These are phyloP conservation scores for Schlechtendalia chinensis DNA, from an alignment of 1,140 invertebrate species.

Conservation along the genomic window DNA sequence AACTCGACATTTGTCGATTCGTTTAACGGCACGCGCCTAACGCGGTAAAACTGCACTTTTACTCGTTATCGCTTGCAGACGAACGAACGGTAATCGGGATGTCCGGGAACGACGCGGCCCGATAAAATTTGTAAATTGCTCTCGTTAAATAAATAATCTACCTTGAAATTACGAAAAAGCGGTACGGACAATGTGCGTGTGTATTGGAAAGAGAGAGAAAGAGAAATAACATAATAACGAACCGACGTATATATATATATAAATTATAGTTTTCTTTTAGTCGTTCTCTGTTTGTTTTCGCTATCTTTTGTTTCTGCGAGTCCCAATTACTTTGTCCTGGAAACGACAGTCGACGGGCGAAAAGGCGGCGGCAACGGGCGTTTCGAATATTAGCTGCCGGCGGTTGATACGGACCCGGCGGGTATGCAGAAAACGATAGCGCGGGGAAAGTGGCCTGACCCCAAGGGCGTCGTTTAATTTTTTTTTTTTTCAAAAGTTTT, in stretches of 20 bases:
- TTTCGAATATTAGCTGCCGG: constrained; percentile 33
- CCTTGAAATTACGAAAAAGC: neutral
- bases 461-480: constrained; percentile 41
- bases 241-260: neutral
- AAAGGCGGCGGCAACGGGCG: neutral
- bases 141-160: constrained; percentile 6
- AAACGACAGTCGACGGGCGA: neutral
- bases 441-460: constrained; percentile 27
- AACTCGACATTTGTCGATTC: no score
- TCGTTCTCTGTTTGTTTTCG: neutral
- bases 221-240: constrained; percentile 11
- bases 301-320: constrained; percentile 33
- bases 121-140: neutral
- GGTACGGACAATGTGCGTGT: neutral
- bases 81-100: no score
- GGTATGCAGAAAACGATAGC: neutral
- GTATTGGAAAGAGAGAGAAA: neutral
- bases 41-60: no score
- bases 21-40: no score
- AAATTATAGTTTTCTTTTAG: constrained; percentile 10
- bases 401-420: constrained; percentile 19
- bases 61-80: no score
- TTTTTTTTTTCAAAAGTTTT: no score
- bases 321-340: constrained; percentile 34
- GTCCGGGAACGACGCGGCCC: neutral